These are phyloP conservation scores for Chloropsis hardwickii DNA, from an alignment of 2,113 vertebrate species.

Conservation along the genomic window DNA sequence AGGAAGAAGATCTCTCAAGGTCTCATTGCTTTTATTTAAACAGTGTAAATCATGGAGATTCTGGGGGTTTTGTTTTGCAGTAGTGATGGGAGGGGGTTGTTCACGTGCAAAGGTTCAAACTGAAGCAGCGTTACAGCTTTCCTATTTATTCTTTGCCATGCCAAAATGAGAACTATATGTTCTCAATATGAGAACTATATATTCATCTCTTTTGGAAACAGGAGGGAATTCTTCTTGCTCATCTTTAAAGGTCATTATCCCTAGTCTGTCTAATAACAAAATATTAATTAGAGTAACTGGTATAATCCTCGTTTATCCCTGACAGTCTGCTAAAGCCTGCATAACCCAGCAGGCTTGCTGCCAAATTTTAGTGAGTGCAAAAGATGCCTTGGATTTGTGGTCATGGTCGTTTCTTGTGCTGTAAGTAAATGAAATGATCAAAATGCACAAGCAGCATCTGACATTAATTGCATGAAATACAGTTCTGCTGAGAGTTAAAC, in stretches of 20 bases:
- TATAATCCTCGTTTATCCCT: background rate
- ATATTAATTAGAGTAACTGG: slow-evolving; percentile 26
- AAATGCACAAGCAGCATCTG: slow-evolving; percentile 37
- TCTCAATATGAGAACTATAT: background rate
- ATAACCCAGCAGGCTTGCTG: background rate
- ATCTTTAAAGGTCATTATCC: background rate
- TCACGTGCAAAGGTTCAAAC: background rate
- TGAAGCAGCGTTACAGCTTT: background rate
- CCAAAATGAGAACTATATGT: background rate
- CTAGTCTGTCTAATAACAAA: background rate
- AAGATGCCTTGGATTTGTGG: background rate
- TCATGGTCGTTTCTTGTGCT: background rate
- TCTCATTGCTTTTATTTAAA: background rate
- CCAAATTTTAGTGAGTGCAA: background rate
- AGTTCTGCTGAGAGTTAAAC: slow-evolving; percentile 30
- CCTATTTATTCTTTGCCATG: background rate
- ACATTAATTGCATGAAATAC: slow-evolving; percentile 46
- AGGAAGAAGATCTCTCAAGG: accelerated
- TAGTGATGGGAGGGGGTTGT: background rate
- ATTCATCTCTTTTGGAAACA: background rate
- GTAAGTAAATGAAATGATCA: slow-evolving; percentile 49
- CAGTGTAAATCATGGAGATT: background rate
- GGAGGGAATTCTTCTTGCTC: background rate
- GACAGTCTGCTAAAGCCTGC: background rate
- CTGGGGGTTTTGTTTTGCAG: background rate